A percentile compares a stretch with the other conserved stretches of the same genome.
These are phyloP conservation scores for Drosophila vallismaia DNA, from an alignment of 2,888 invertebrate species.

Conservation along the genomic window DNA sequence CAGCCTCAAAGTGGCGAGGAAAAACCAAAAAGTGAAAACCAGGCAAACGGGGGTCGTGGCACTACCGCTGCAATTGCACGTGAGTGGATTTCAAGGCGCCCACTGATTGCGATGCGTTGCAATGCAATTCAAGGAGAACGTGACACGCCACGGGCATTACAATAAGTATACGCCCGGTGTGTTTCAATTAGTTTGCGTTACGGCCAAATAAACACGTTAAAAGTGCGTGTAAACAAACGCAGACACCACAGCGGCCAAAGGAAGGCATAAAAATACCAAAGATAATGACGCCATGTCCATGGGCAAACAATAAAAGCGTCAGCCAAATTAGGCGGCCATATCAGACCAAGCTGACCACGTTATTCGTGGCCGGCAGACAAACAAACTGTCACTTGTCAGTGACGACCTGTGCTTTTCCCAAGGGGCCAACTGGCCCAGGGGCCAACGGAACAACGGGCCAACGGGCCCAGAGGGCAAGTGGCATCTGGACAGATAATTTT, in stretches of 20 bases:
- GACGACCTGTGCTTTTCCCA: slow-evolving; percentile 44
- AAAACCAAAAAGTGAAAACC: slow-evolving; percentile 6
- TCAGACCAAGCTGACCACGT: slow-evolving; percentile 11
- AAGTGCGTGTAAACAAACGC: slow-evolving; percentile 73
- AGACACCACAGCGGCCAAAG: slow-evolving; percentile 14
- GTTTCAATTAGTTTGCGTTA: slow-evolving; percentile 75
- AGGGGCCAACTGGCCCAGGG: background rate
- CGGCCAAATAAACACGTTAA: slow-evolving; percentile 73
- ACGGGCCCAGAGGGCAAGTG: background rate
- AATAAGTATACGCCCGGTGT: slow-evolving; percentile 64
- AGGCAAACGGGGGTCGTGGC: slow-evolving; percentile 19
- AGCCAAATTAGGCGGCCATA: slow-evolving; percentile 67
- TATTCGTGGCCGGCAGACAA: slow-evolving; percentile 47
- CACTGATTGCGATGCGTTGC: slow-evolving; percentile 39
- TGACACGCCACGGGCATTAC: slow-evolving; percentile 62
- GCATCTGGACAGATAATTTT: slow-evolving; percentile 73
- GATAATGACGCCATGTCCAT: slow-evolving; percentile 61
- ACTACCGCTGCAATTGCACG: slow-evolving; percentile 46
- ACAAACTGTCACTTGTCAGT: slow-evolving; percentile 74
- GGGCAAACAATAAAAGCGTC: slow-evolving; percentile 61
- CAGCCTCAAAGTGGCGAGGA: slow-evolving; percentile 16
- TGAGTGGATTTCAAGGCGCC: slow-evolving; percentile 48
- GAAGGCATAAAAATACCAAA: slow-evolving; percentile 31
- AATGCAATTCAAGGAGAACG: slow-evolving; percentile 47
- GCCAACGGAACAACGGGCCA: background rate